Evolutionary conservation across 2,888 invertebrate genomes (phyloP).

Genomic region (Scaptomyza tumidula): DNA sequence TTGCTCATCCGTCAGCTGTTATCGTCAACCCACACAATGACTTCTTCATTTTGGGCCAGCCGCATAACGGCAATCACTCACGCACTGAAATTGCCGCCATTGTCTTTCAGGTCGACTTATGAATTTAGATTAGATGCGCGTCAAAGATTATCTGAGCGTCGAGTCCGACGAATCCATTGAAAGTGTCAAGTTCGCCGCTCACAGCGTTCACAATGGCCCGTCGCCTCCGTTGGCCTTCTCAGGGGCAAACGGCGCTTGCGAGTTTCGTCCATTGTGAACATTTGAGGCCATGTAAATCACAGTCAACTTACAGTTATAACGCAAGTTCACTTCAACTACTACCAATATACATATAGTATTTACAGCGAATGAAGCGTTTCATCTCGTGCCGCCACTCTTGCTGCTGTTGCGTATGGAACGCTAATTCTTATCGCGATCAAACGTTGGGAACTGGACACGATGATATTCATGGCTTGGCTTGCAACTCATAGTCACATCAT

Average conservation of each 20-base stretch:
- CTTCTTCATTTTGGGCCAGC: slow-evolving; percentile 6
- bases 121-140: slow-evolving; percentile 63
- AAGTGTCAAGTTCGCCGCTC: slow-evolving; percentile 50
- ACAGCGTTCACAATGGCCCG: slow-evolving; percentile 5
- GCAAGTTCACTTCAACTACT: slow-evolving; percentile 21
- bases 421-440: slow-evolving; percentile 75
- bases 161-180: slow-evolving; percentile 13
- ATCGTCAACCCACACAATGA: slow-evolving; percentile 19
- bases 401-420: slow-evolving; percentile 38
- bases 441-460: slow-evolving; percentile 63
- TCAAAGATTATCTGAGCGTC: slow-evolving; percentile 34
- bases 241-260: slow-evolving; percentile 24
- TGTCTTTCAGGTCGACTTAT: slow-evolving; percentile 58
- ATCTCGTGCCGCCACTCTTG: slow-evolving; percentile 67
- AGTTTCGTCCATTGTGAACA: slow-evolving; percentile 28
- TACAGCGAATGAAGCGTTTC: slow-evolving; percentile 52
- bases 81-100: slow-evolving; percentile 53
- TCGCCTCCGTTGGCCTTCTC: slow-evolving; percentile 10
- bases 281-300: slow-evolving; percentile 52
- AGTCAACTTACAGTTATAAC: slow-evolving; percentile 60
- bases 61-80: slow-evolving; percentile 73
- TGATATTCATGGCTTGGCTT: slow-evolving; percentile 63
- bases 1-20: slow-evolving; percentile 46
- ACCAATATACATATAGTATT: slow-evolving; percentile 49
- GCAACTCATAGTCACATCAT: slow-evolving; percentile 78